Conservation (phyloP, 2,113 vertebrate genomes). For the Ameiurus melas region DNA sequence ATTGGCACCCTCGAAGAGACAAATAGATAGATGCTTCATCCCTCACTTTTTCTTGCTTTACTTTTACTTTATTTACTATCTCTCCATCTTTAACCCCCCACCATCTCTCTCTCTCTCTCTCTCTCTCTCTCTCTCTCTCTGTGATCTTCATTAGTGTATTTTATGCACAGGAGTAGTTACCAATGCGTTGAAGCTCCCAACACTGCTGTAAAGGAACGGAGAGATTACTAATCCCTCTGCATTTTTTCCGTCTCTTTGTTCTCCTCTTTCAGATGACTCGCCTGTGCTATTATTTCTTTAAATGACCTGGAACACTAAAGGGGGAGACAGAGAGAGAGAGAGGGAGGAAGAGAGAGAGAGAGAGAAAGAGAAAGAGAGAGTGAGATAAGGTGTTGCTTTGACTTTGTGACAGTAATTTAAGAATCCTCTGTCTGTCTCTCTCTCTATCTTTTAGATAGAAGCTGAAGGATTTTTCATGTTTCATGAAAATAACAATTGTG, state of each 20-base stretch:
- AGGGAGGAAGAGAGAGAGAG: not conserved
- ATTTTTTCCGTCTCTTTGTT: not conserved
- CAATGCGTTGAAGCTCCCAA: not conserved
- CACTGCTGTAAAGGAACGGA: not conserved
- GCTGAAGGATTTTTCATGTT: conserved; percentile 4
- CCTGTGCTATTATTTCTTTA: not conserved
- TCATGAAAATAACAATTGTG: not conserved
- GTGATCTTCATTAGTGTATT: not conserved
- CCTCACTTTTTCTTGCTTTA: not conserved
- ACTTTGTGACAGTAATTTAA: not conserved
- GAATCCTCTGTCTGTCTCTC: not conserved
- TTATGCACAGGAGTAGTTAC: not conserved
- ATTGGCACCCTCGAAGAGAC: not conserved
- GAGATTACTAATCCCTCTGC: not conserved
- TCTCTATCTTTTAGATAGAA: not conserved
- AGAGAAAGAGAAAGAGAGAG: not conserved
- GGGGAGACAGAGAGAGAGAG: not conserved
- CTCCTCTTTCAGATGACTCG: not conserved
- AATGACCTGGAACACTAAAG: not conserved
- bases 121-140: too few species aligned
- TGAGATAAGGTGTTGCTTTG: not conserved
- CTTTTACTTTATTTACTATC: not conserved
- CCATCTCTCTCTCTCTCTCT: too few species aligned
- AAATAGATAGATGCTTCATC: not conserved
- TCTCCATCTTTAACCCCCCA: not conserved